Evolutionary conservation across 35 echinoderm and acorn worm genomes (phyloP).

Genomic region (Anneissia japonica): DNA sequence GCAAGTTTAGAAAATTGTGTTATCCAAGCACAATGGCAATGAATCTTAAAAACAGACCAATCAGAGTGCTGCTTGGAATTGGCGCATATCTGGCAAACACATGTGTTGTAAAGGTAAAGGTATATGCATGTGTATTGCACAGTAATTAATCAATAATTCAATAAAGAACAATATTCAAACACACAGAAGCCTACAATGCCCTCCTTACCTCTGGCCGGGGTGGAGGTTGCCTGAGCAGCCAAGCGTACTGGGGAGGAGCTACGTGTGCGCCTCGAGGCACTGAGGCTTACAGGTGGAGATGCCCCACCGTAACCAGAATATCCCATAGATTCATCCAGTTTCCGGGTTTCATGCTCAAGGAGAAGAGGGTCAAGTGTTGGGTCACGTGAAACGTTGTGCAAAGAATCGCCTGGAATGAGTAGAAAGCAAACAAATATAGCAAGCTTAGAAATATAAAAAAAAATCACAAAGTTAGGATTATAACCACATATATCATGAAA

Average conservation of each 20-base stretch:
- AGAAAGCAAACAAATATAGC: not conserved
- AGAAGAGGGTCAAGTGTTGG: constrained; percentile 82
- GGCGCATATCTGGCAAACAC: no score
- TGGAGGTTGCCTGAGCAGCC: constrained; percentile 61
- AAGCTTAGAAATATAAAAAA: not conserved
- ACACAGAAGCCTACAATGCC: no score
- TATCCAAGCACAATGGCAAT: no score
- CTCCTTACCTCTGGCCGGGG: constrained; percentile 53
- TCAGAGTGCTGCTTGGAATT: no score
- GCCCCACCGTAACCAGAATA: constrained; percentile 34
- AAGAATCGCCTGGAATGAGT: constrained; percentile 78
- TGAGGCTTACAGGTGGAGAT: constrained; percentile 67
- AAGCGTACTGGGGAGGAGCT: constrained; percentile 71
- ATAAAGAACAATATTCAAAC: no score
- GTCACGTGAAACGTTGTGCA: constrained; percentile 85
- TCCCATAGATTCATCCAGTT: constrained; percentile 90
- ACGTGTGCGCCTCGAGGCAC: constrained; percentile 52
- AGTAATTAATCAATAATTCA: no score
- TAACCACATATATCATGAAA: no score
- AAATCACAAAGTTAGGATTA: no score
- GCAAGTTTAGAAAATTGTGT: no score
- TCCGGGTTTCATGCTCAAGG: constrained; percentile 85
- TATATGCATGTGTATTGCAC: no score
- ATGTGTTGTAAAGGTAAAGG: no score
- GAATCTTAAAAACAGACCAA: no score